A percentile compares a stretch with the other conserved stretches of the same genome.
Evolutionary conservation across 1,140 invertebrate species (phyloP).

Genomic region (Propsilocerus akamusi): DNA sequence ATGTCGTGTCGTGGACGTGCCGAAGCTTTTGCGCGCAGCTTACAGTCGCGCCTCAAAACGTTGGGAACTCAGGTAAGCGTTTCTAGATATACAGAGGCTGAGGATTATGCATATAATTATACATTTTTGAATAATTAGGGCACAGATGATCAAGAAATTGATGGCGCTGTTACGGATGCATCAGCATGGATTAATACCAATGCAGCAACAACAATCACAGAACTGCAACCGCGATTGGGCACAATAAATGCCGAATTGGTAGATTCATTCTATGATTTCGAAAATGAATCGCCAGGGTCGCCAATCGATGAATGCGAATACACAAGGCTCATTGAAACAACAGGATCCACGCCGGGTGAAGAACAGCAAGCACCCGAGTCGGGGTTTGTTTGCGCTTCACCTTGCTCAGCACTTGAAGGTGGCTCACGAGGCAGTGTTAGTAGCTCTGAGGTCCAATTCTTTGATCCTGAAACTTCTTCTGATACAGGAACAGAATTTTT

Average conservation of each 20-base stretch:
- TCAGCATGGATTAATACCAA: slow-evolving; percentile 10
- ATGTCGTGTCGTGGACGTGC: slow-evolving; percentile 59
- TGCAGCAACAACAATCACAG: slow-evolving; percentile 15
- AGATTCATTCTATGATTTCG: slow-evolving; percentile 36
- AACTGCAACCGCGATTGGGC: slow-evolving; percentile 25
- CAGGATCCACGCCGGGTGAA: slow-evolving; percentile 24
- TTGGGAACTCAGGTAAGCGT: slow-evolving; percentile 31
- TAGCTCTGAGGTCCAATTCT: slow-evolving; percentile 29
- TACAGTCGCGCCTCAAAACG: slow-evolving; percentile 50
- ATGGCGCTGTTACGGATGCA: slow-evolving; percentile 8
- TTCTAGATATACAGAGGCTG: slow-evolving; percentile 7
- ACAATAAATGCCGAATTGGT: slow-evolving; percentile 29
- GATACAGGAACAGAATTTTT: slow-evolving; percentile 13
- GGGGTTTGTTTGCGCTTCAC: slow-evolving; percentile 27
- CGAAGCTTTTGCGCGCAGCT: slow-evolving; percentile 54
- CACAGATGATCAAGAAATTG: slow-evolving; percentile 8
- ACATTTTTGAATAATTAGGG: background rate
- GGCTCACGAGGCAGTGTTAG: slow-evolving; percentile 17
- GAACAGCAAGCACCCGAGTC: slow-evolving; percentile 27
- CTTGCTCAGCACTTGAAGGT: slow-evolving; percentile 4
- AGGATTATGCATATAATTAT: background rate
- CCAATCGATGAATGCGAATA: slow-evolving; percentile 37
- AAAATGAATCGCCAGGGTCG: slow-evolving; percentile 40
- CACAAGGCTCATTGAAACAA: slow-evolving; percentile 25
- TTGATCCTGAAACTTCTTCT: slow-evolving; percentile 28